Base-by-base conservation (phyloP, 2,113 vertebrate genomes). In the Argyrosomus japonicus region DNA sequence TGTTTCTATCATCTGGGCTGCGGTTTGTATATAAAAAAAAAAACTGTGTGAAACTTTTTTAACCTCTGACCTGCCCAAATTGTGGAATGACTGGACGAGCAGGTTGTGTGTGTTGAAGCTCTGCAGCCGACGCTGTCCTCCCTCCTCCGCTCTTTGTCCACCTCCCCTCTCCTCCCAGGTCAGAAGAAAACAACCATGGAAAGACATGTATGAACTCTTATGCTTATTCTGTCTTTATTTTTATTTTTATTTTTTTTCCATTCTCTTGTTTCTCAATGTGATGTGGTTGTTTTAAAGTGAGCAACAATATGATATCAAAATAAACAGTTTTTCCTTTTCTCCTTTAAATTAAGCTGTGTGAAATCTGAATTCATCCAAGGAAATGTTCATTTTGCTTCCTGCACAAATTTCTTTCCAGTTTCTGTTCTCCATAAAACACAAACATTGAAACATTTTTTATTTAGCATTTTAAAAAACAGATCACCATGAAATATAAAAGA, bases 251-350 rank as follows among this genome's bases (percentile, higher is more conserved):
- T 82, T 61, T 64, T 71, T n/a, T 40, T 72, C 62, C 72, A 58
- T 83, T 82, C 50, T 86, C 47, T 81, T 73, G 73, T 90, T 93
- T 92, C 85, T 87, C 58, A 75, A 81, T 89, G 91, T 93, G 64
- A 89, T 79, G 92, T 93, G 79, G 60, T 88, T 91, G 88, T 91
- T 93, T 90, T 86, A 68, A 91, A 88, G 73, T 92, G 78, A 91
- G 74, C 79, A 86, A 84, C 80, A 80, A 48, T 87, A 87, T 81
- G 64, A 77, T 83, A 89, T 82, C 21, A 14, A 85, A 93, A 92
- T 91, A 93, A 93, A 93, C 12, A 1, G 19, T 23, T 77, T 77
- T 83, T 64, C 68, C 71, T 83, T 85, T 85, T 78, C 76, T 70
- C 73, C 86, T 79, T 69, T 67, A 78, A 68, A n/a, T 2, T 43